Percentiles rank a stretch among this genome's conserved stretches.
phyloP scores from a whole-genome alignment of 2,113 vertebrate species.

The Catharus fuscescens region DNA sequence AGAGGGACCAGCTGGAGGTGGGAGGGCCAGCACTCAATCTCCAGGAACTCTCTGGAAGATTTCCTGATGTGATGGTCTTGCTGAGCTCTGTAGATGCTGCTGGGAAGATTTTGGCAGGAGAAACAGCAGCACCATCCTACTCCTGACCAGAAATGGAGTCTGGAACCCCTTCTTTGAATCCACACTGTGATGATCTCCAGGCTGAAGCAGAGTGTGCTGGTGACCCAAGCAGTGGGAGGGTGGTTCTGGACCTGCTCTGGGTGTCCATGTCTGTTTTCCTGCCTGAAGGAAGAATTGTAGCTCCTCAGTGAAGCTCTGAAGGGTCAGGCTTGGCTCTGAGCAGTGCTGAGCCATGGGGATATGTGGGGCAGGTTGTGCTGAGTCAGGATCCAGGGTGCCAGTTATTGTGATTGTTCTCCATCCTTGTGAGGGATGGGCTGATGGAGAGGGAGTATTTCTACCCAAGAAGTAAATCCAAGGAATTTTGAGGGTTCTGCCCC shows the following conservation, averaged over 20 bases:
- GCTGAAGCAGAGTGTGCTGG: neutral
- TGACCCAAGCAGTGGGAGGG: neutral
- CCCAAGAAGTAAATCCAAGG: neutral
- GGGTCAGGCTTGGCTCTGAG: neutral
- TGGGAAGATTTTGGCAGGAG: neutral
- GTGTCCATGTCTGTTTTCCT: neutral
- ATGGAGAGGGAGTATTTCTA: neutral
- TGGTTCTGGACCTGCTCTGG: neutral
- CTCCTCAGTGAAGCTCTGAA: neutral
- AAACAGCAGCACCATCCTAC: neutral
- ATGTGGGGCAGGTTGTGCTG: neutral
- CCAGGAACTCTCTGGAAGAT: neutral
- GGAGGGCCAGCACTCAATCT: neutral
- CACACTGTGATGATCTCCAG: fast-evolving
- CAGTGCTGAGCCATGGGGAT: neutral
- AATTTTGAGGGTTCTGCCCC: neutral
- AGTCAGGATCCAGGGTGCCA: neutral
- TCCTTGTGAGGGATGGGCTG: neutral
- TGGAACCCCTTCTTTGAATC: neutral
- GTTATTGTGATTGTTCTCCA: neutral
- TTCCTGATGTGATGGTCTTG: neutral
- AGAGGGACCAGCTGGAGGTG: neutral
- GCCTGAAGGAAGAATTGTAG: neutral
- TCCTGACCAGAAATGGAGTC: neutral
- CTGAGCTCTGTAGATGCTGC: neutral